Evolutionary conservation across 2,888 invertebrate genomes (phyloP), one percentile per base, ranked within the genome.

Genomic region (Empis stercorea): DNA sequence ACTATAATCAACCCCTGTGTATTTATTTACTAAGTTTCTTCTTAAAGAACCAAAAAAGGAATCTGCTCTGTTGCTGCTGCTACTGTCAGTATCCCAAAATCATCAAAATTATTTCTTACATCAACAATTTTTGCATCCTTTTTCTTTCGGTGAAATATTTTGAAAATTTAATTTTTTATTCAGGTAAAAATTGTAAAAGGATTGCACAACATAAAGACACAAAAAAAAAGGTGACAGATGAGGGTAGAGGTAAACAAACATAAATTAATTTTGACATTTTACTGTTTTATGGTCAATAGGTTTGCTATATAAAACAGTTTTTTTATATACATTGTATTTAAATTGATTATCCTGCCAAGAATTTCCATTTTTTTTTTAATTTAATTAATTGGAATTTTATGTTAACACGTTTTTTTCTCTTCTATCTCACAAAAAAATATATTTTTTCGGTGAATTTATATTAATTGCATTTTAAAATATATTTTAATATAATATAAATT

Each of bases 201-300:
- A 20, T n/a, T 20, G 20, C 20, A 20, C 20, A 20, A 4, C 4
- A 4, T 20, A 20, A 36, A 36, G 4, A 36, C 10, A 34, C 10
- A 34, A 34, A 34, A 36, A 38, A 10, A 17, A 38, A 17, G 16
- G 38, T 38, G 38, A 40, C 40, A 27, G 39, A 39, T 39, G 39
- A 40, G 23, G 27, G 40, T n/a, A 40, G n/a, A n/a, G 40, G 59
- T 59, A 64, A 68, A 68, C 66, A 68, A 68, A 68, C 64, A 67
- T 68, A 68, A 68, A 68, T 68, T 68, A 61, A 66, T 64, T 63
- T 62, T 67, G 67, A 68, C 68, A 67, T 61, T 62, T 63, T 56
- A n/a, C 11, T 39, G 11, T 37, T 37, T 37, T 37, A 27, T 27
- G 23, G 23, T 27, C 23, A 27, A 27, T 27, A 27, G 23, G 9